Evolutionary conservation across 2,113 vertebrate genomes (phyloP), one percentile per base, ranked within the genome.

Genomic region (Onychostruthus taczanowskii): DNA sequence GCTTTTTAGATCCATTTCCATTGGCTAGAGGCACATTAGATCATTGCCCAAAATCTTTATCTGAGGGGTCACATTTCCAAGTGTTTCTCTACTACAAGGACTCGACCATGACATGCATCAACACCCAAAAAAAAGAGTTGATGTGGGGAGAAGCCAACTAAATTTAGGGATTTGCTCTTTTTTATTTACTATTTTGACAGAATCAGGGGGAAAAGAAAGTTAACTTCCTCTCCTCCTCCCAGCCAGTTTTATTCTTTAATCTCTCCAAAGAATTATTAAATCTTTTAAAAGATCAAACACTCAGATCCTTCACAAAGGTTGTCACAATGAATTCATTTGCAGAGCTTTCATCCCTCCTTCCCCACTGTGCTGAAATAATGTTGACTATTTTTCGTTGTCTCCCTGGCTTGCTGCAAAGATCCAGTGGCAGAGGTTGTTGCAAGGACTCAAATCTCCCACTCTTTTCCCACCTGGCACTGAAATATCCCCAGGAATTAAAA

Each of bases 181-280:
- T 83, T 96, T 97, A 87, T 97, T 97, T 97, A 97, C 83, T 95
- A 44, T 95, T 93, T 94, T 93, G 94, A 97, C 97, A 96, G 94
- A 94, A 95, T 86, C 18, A 2, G 87, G 95, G 76, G 66, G 21
- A 47, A 22, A 37, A 91, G 63, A 86, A 97, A 97, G 64, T 96
- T 76, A 96, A 95, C 93, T 94, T 94, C 61, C 69, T 90, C 47
- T 95, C 87, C 91, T 94, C 94, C 87, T 79, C 87, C 80, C 86
- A 43, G 74, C 67, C 93, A 44, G 91, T 96, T 96, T 84, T 87
- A 82, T 95, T 97, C 93, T 97, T 68, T 94, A 97, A 95, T 97
- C 95, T 97, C 89, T 96, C 94, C 89, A 96, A 96, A 97, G 95
- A 97, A 98, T 97, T 97, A 97, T 97, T 95, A 97, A 97, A 96